These are phyloP conservation scores for Ochropleura plecta DNA, from an alignment of 2,888 invertebrate genomes.

Conservation along the genomic window DNA sequence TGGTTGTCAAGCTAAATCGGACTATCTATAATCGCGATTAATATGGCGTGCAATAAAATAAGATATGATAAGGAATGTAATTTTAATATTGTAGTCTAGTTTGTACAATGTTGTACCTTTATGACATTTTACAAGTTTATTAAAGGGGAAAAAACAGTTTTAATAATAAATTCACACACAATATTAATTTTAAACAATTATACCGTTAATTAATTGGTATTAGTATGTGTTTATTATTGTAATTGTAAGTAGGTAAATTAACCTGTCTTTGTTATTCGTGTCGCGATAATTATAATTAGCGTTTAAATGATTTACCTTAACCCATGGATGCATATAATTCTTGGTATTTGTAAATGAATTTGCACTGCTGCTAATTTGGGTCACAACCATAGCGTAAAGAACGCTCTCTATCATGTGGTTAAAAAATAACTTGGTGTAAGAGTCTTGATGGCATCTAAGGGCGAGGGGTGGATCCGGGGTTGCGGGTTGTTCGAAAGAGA, in stretches of 20 bases:
- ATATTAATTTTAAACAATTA: neutral
- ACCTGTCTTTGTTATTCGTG: neutral
- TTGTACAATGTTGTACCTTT: no score
- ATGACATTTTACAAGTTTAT: neutral
- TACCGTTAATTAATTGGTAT: neutral
- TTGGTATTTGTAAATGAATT: neutral
- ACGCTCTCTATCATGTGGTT: no score
- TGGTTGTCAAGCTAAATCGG: no score
- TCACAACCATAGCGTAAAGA: neutral
- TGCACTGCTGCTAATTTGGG: neutral
- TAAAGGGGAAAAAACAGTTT: constrained; percentile 2
- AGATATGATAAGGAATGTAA: no score
- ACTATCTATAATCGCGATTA: no score
- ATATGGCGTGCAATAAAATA: no score
- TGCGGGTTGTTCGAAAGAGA: no score
- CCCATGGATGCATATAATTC: neutral
- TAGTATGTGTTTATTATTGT: neutral
- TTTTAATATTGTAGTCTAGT: no score
- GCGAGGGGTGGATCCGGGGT: no score
- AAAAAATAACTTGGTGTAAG: no score
- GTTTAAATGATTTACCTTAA: neutral
- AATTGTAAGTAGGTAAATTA: neutral
- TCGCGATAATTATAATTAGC: no score
- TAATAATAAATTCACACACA: neutral
- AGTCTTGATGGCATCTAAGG: neutral